These are phyloP conservation scores for Eristalinus sepulchralis DNA, from an alignment of 2,888 invertebrate genomes.

Conservation along the genomic window DNA sequence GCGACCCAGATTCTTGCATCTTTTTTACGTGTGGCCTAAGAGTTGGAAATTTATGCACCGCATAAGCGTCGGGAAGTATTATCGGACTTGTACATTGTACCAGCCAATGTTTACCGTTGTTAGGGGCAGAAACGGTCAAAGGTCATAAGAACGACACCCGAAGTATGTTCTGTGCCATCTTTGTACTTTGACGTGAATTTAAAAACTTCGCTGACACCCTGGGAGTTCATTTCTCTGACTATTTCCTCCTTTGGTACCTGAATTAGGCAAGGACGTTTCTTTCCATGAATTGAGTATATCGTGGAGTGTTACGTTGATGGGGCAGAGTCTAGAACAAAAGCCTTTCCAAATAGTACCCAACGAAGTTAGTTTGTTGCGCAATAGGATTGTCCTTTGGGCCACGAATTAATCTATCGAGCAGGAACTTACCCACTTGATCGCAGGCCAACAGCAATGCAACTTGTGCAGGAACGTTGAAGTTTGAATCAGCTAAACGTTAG, in stretches of 20 bases:
- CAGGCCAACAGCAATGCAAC: constrained; percentile 21
- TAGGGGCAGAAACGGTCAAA: neutral
- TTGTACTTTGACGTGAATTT: neutral
- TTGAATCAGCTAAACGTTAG: no score
- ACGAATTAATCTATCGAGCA: neutral
- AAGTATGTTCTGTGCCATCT: neutral
- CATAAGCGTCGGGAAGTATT: constrained; percentile 6
- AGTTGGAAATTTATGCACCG: constrained; percentile 11
- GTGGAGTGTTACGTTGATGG: neutral
- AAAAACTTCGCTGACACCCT: constrained; percentile 27
- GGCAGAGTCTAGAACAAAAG: neutral
- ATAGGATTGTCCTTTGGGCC: no score
- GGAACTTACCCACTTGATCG: constrained; percentile 24
- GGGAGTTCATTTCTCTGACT: constrained; percentile 42
- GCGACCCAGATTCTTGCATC: neutral
- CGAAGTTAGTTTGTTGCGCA: no score
- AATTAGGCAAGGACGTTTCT: constrained; percentile 18
- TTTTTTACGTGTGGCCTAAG: constrained; percentile 2
- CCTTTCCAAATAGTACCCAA: no score
- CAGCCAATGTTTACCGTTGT: neutral
- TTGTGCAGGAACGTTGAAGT: neutral
- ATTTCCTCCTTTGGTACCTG: constrained; percentile 25
- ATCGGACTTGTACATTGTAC: neutral
- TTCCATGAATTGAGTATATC: neutral
- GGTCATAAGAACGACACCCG: no score